Percentiles rank a stretch among this genome's conserved stretches.
Evolutionary conservation across 2,797 vertebrate genomes (phyloP).

Genomic region (Melanotaenia maccullochi): DNA sequence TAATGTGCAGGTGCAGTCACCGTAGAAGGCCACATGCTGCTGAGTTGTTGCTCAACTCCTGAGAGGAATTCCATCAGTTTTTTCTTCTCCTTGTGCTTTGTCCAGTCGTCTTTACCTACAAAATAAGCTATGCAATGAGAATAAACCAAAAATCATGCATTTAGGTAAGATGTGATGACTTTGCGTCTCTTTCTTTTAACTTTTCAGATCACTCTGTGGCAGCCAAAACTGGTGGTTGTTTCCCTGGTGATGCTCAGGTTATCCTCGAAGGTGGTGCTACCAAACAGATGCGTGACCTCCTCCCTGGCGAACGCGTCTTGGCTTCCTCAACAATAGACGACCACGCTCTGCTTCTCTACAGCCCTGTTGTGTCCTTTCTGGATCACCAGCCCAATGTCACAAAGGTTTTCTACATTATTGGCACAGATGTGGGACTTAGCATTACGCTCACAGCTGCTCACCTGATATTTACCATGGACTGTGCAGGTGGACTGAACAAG

Average conservation of each 20-base stretch:
- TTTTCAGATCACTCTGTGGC: slow-evolving; percentile 94
- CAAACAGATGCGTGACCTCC: slow-evolving; percentile 85
- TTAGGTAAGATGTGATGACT: slow-evolving; percentile 1
- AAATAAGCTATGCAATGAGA: not conserved
- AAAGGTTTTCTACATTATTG: slow-evolving; percentile 87
- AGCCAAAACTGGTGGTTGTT: slow-evolving; percentile 97
- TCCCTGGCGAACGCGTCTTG: slow-evolving; percentile 88
- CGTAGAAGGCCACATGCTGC: slow-evolving; percentile 3
- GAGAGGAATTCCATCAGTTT: slow-evolving; percentile 4
- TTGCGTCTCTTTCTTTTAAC: slow-evolving; percentile 15
- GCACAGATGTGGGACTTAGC: slow-evolving; percentile 84
- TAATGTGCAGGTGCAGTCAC: slow-evolving; percentile 24
- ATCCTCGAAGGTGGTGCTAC: slow-evolving; percentile 84
- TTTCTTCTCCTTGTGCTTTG: slow-evolving; percentile 1
- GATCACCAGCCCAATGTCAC: slow-evolving; percentile 83
- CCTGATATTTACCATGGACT: slow-evolving; percentile 88
- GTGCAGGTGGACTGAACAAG: slow-evolving; percentile 67
- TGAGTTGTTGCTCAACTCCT: slow-evolving; percentile 4
- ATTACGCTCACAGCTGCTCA: slow-evolving; percentile 91
- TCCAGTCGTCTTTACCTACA: not conserved
- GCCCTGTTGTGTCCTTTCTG: slow-evolving; percentile 91
- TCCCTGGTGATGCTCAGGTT: slow-evolving; percentile 87
- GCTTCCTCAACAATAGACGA: slow-evolving; percentile 86
- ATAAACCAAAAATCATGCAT: not conserved
- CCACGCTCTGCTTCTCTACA: slow-evolving; percentile 85